phyloP scores from a whole-genome alignment of 1,140 invertebrate genomes.

The Papilio polytes region DNA sequence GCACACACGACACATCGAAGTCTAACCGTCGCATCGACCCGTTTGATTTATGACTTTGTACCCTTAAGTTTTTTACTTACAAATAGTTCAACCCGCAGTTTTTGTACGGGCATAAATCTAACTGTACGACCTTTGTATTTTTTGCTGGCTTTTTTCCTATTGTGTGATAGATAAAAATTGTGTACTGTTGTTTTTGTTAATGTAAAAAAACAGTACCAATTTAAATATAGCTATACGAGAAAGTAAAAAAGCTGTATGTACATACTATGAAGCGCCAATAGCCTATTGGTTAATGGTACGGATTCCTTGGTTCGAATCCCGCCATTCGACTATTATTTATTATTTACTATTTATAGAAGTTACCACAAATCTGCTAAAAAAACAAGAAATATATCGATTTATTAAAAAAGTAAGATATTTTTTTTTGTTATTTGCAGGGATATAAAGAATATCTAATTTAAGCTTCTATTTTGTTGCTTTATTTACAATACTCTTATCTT shows the following conservation, averaged over 20 bases:
- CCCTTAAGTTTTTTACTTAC: conserved; percentile 26
- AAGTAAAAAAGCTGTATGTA: too few species aligned
- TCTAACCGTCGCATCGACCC: conserved; percentile 1
- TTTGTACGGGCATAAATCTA: conserved; percentile 20
- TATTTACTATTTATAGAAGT: too few species aligned
- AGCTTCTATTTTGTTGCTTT: not conserved
- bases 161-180: conserved; percentile 4
- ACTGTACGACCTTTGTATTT: conserved; percentile 1
- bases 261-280: too few species aligned
- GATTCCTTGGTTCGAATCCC: too few species aligned
- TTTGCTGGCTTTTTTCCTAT: conserved; percentile 3
- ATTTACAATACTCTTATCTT: conserved; percentile 51
- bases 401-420: too few species aligned
- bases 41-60: conserved; percentile 24
- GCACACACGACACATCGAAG: not conserved
- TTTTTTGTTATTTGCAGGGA: not conserved
- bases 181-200: conserved; percentile 3
- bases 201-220: not conserved
- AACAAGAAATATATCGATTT: too few species aligned
- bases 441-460: not conserved
- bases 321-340: too few species aligned
- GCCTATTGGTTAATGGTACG: too few species aligned
- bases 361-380: too few species aligned
- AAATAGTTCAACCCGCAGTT: conserved; percentile 24
- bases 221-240: too few species aligned